Percentiles rank a stretch among this genome's conserved stretches.
Evolutionary conservation across 2,888 invertebrate genomes (phyloP).

Genomic region (Limnephilus auricula): DNA sequence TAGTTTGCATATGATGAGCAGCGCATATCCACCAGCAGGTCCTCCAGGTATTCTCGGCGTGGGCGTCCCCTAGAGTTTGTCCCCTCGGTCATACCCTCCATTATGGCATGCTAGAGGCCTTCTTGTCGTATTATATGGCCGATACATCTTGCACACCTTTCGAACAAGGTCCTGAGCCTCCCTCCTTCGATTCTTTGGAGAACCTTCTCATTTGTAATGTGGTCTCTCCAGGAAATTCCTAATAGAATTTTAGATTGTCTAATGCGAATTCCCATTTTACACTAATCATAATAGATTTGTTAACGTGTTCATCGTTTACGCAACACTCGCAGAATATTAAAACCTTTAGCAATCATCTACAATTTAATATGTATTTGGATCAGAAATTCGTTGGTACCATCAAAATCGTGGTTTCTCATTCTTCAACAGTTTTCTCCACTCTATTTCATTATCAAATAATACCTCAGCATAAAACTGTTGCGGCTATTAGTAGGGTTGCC

Average conservation of each 20-base stretch:
- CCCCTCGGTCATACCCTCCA: too few species aligned
- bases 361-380: neutral
- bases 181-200: too few species aligned
- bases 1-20: too few species aligned
- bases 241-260: neutral
- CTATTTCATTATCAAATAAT: neutral
- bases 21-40: too few species aligned
- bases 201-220: too few species aligned
- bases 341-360: neutral
- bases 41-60: too few species aligned
- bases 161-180: too few species aligned
- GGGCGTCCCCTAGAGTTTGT: too few species aligned
- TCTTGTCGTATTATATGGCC: too few species aligned
- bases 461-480: neutral
- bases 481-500: neutral
- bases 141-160: too few species aligned
- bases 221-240: too few species aligned
- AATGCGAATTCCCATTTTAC: neutral
- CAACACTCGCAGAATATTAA: neutral
- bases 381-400: neutral
- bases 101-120: too few species aligned
- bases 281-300: neutral
- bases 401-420: neutral
- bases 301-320: neutral
- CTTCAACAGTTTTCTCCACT: neutral